Conservation (phyloP, 2,797 vertebrate genomes). For the Mus spretus region DNA sequence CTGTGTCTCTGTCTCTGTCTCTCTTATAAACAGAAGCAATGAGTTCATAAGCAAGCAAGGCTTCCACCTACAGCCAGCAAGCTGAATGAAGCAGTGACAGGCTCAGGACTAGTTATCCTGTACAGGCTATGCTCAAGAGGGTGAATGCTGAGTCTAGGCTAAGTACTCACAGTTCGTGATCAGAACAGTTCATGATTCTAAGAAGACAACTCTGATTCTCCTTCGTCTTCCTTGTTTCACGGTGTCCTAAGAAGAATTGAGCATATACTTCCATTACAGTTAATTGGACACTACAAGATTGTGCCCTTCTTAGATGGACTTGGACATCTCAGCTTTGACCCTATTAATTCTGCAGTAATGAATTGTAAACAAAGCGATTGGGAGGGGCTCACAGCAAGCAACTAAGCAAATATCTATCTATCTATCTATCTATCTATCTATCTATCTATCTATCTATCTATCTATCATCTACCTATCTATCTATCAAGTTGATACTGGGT, state of each 20-base stretch:
- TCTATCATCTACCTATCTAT: no score
- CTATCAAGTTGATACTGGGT: not conserved
- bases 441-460: not conserved
- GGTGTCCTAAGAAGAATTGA: not conserved
- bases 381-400: not conserved
- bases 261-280: not conserved
- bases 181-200: not conserved
- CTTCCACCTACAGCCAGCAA: not conserved
- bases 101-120: not conserved
- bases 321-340: not conserved
- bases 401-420: not conserved
- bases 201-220: not conserved
- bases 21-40: not conserved
- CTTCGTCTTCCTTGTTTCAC: not conserved
- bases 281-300: not conserved
- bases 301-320: not conserved
- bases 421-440: no score
- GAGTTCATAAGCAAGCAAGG: not conserved
- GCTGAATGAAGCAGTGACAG: not conserved
- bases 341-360: not conserved
- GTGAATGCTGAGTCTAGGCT: not conserved
- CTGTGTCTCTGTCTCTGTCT: not conserved
- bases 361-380: not conserved
- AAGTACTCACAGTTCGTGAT: not conserved
- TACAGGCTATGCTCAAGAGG: rapidly evolving